Base-by-base conservation (phyloP, 2,797 vertebrate genomes). In the Sternotherus odoratus region DNA sequence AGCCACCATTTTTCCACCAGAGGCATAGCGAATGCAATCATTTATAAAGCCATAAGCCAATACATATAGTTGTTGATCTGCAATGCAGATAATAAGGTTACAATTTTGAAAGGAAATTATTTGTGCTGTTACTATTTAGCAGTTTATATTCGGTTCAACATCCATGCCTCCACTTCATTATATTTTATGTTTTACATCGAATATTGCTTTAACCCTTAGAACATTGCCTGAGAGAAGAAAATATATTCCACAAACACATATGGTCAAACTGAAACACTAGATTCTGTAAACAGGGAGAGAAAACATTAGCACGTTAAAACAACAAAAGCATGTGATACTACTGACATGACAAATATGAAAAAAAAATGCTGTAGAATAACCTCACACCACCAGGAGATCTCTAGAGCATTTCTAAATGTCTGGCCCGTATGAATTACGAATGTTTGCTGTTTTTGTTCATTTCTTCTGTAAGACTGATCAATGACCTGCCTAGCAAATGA, bases 371-470 rank as follows among this genome's bases (percentile, higher is more conserved):
- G 12, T 21, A 66, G 82, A 93, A 88, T 86, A 91, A 93, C 92
- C 83, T 51, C 10, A 23, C 36, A 75, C 28, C 86, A 86, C n/a
- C 33, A 85, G 69, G 10, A 93, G 12, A 82, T 92, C 81, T 95
- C 95, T 51, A 83, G 93, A 91, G 94, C n/a, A 85, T 51, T 94
- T 87, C 84, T 92, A 94, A 96, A 94, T 63, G 56, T 57, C 79
- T 93, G 92, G 83, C 92, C 80, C 83, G 39, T 92, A 93, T 96
- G 95, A 96, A 95, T 96, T 94, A 95, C 92, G 79, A 91, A 90
- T 96, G 85, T 74, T 86, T 91, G 36, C 75, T 63, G 33, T 63
- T 89, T 95, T 90, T 96, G 92, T 94, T 96, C 93, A 93, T 92
- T 88, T 86, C 93, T 91, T 43, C n/a, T 84, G 63, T 91, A 95